Evolutionary conservation across 2,797 vertebrate genomes (phyloP).

Genomic region (Lerista edwardsae): DNA sequence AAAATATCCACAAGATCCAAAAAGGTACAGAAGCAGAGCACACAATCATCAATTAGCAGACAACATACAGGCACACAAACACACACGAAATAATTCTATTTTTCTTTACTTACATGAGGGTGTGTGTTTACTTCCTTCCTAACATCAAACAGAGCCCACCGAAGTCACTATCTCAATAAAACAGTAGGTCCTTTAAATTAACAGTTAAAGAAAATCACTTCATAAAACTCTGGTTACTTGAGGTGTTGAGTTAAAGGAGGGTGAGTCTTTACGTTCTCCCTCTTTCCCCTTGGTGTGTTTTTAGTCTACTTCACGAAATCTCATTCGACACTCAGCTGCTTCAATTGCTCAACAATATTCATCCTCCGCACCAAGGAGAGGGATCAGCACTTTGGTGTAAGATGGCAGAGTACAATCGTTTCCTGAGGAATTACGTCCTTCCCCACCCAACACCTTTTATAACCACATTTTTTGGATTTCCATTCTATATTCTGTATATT

Average conservation of each 20-base stretch:
- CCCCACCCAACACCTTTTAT: constrained; percentile 44
- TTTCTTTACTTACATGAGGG: not conserved
- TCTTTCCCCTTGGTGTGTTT: constrained; percentile 40
- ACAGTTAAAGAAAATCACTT: constrained; percentile 38
- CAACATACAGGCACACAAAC: not conserved
- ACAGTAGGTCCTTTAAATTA: constrained; percentile 6
- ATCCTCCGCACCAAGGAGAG: constrained; percentile 55
- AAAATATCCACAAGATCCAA: constrained; percentile 15
- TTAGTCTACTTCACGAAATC: constrained; percentile 7
- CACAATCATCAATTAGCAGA: not conserved
- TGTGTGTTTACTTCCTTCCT: constrained; percentile 20
- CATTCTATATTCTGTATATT: constrained; percentile 62
- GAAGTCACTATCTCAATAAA: not conserved
- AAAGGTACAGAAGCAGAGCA: not conserved
- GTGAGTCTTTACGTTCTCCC: constrained; percentile 5
- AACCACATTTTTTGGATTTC: constrained; percentile 59
- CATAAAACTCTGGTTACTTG: constrained; percentile 26
- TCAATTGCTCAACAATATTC: constrained; percentile 18
- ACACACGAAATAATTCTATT: not conserved
- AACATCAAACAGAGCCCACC: not conserved
- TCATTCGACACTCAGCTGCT: constrained; percentile 25
- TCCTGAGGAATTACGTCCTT: constrained; percentile 42
- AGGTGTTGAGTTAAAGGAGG: constrained; percentile 18
- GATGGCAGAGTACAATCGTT: constrained; percentile 50
- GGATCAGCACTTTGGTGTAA: constrained; percentile 60